Conservation (phyloP, 2,797 vertebrate genomes). For the Enteromius afrohamiltoni region DNA sequence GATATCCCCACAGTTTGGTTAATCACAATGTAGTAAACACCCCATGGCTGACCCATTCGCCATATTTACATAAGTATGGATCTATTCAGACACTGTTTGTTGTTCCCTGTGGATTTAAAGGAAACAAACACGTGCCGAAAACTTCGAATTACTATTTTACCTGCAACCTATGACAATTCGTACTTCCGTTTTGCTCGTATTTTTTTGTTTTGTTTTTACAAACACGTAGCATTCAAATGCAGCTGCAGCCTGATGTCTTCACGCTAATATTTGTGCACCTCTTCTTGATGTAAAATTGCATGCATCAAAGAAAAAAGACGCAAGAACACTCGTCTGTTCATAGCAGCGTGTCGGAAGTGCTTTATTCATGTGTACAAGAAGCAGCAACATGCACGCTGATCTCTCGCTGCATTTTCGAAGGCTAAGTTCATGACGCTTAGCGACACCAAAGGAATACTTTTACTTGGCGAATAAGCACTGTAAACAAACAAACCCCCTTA, state of each 20-base stretch:
- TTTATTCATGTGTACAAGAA: neutral
- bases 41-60: neutral
- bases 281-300: neutral
- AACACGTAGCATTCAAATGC: neutral
- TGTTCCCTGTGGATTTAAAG: conserved; percentile 8
- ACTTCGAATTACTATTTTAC: neutral
- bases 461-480: conserved; percentile 7
- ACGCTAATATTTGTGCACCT: neutral
- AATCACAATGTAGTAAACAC: conserved; percentile 17
- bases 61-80: neutral
- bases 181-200: neutral
- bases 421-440: neutral
- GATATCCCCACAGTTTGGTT: conserved; percentile 2
- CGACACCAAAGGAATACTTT: conserved; percentile 11
- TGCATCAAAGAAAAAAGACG: neutral
- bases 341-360: neutral
- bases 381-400: neutral
- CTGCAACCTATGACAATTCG: neutral
- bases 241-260: neutral
- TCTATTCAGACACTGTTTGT: neutral
- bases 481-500: conserved; percentile 35
- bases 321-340: neutral
- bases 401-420: conserved; percentile 5
- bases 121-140: conserved; percentile 2
- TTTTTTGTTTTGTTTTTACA: neutral